Evolutionary conservation across 1,140 invertebrate genomes (phyloP).

Genomic region (Chironomus striatipennis): DNA sequence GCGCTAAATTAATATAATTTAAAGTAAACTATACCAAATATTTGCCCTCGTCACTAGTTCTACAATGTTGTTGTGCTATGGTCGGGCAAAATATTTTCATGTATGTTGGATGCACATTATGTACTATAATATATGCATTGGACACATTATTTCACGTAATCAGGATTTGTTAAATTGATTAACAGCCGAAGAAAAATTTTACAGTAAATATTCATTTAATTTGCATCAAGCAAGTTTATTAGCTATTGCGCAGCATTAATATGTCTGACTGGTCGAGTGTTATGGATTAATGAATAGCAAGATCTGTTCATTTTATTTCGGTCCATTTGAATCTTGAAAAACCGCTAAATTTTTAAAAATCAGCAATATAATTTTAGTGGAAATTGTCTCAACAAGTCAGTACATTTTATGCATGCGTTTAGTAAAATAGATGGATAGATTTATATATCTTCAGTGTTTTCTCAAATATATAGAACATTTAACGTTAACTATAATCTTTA

Average conservation of each 20-base stretch:
- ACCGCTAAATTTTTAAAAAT: neutral
- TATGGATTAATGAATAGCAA: no score
- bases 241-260: no score
- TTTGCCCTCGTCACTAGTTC: no score
- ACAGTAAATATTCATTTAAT: no score
- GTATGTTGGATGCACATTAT: neutral
- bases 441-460: neutral
- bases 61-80: no score
- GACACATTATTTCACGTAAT: neutral
- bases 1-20: slow-evolving; percentile 22
- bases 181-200: neutral
- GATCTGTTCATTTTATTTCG: no score
- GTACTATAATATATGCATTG: neutral
- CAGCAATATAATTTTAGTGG: neutral
- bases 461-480: neutral
- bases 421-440: neutral
- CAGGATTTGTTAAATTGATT: neutral
- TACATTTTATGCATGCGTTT: neutral
- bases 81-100: no score
- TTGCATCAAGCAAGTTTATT: no score
- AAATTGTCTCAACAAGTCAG: neutral
- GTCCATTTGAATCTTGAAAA: no score
- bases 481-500: slow-evolving; percentile 9
- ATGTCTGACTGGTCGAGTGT: no score
- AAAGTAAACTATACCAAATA: slow-evolving; percentile 15